Percentiles rank a stretch among this genome's conserved stretches.
Evolutionary conservation across 2,888 invertebrate species (phyloP).

Genomic region (Cantharis nigra): DNA sequence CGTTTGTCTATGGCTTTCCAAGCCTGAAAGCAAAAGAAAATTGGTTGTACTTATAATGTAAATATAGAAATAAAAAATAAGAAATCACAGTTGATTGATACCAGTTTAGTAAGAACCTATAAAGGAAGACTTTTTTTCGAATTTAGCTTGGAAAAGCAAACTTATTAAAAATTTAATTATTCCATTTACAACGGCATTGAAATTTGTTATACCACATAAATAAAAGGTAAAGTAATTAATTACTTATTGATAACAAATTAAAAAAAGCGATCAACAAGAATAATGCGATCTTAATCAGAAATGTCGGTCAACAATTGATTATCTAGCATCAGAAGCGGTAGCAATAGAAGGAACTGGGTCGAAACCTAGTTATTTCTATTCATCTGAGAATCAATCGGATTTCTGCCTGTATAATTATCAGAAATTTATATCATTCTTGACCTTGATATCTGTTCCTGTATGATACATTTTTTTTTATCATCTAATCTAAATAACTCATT

Average conservation of each 20-base stretch:
- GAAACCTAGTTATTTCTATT: slow-evolving; percentile 15
- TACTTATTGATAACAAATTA: neutral
- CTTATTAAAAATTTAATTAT: neutral
- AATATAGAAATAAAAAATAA: no score
- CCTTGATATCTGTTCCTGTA: slow-evolving; percentile 19
- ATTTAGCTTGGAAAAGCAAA: neutral
- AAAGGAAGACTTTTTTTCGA: neutral
- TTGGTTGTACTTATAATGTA: no score
- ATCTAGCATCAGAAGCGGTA: slow-evolving; percentile 10
- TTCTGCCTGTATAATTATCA: slow-evolving; percentile 12
- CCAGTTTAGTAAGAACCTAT: no score
- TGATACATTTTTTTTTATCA: neutral
- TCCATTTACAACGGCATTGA: neutral
- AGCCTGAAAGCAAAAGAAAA: slow-evolving; percentile 55
- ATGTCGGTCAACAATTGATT: slow-evolving; percentile 13
- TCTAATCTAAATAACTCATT: neutral
- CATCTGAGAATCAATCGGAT: slow-evolving; percentile 21
- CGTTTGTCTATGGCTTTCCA: slow-evolving; percentile 59
- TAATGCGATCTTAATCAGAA: neutral
- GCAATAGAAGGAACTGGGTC: slow-evolving; percentile 14
- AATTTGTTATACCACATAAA: neutral
- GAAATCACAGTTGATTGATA: no score
- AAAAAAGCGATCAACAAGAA: neutral
- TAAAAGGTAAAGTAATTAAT: neutral
- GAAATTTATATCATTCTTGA: slow-evolving; percentile 14